Percentiles rank a stretch among this genome's conserved stretches.
phyloP scores from a whole-genome alignment of 2,113 vertebrate species.

The Austrofundulus limnaeus region DNA sequence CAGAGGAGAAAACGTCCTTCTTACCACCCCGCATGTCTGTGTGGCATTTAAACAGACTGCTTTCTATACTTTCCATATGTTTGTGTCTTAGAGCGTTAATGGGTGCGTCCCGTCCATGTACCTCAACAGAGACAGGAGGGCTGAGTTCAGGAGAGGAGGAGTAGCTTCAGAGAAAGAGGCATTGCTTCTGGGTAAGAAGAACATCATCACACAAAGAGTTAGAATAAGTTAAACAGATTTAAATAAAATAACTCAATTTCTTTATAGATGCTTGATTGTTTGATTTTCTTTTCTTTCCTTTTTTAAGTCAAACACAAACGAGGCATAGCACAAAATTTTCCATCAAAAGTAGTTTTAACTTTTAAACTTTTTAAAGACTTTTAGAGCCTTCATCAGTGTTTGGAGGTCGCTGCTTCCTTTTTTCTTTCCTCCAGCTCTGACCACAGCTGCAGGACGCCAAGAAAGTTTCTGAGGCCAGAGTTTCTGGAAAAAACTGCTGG shows the following conservation, averaged over 20 bases:
- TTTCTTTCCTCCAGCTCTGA: not conserved
- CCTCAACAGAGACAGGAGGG: conserved; percentile 49
- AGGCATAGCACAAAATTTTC: too few species aligned
- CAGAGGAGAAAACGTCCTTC: too few species aligned
- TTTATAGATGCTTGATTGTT: too few species aligned
- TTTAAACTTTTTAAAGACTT: not conserved
- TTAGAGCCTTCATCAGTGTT: not conserved
- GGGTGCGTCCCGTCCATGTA: conserved; percentile 33
- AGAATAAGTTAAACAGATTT: too few species aligned
- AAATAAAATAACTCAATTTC: too few species aligned
- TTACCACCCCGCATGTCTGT: not conserved
- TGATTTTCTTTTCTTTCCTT: too few species aligned
- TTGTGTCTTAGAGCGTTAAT: conserved; percentile 41
- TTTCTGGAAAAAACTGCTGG: not conserved
- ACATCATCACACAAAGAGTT: not conserved
- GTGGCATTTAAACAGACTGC: too few species aligned
- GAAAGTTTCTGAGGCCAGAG: not conserved
- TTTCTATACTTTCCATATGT: fast-evolving
- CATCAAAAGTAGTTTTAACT: too few species aligned
- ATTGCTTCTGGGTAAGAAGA: conserved; percentile 55
- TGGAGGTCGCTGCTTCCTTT: not conserved
- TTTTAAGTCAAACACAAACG: too few species aligned
- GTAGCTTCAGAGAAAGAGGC: conserved; percentile 64
- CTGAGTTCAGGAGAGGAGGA: conserved; percentile 35
- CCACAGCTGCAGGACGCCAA: not conserved